Base-by-base conservation (phyloP, 2,888 invertebrate genomes). In the Drosophila quinaria region DNA sequence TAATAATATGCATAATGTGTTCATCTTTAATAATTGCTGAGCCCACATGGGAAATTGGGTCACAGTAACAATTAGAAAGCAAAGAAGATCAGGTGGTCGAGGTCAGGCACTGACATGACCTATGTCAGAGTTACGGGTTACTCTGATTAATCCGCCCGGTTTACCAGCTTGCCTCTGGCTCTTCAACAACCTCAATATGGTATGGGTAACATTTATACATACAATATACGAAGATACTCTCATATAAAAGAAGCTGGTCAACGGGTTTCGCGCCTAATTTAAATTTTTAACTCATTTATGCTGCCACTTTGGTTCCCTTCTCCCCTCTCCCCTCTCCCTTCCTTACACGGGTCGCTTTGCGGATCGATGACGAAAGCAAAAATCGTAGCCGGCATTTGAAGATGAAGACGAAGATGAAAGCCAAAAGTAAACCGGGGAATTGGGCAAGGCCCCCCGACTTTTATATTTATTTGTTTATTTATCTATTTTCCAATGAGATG, bases 351-450 rank as follows among this genome's bases (percentile, higher is more conserved):
- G 76, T 69, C 51, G 66, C 22, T 47, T 61, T n/a, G 68, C 54
- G 68, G 64, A 78, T 72, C 72, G 70, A 80, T 88, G 86, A 88
- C 86, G 88, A 84, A 86, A 84, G 73, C 78, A 72, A 52, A 25
- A 25, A 33, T 10, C 22, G 52, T 56, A 35, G 42, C 42, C 70
- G 42, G 54, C 42, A 51, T 51, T 37, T 59, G 50, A 39, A 59
- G 68, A 81, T 73, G 76, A 81, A 75, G 25, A 25, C 25, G 25
- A 25, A 59, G 68, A 81, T 73, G 76, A 81, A 78, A 84, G 85
- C 67, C 62, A 61, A 60, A 54, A 37, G 19, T 33, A 19, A 55
- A 59, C 25, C 13, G 70, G 66, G 58, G 25, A 72, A 72, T 75
- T 74, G 77, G 77, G 79, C 77, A 82, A 83, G 80, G 70, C 78